A percentile compares a stretch with the other conserved stretches of the same genome.
Conservation (phyloP, 2,888 invertebrate genomes). For the Eupithecia subfuscata region DNA sequence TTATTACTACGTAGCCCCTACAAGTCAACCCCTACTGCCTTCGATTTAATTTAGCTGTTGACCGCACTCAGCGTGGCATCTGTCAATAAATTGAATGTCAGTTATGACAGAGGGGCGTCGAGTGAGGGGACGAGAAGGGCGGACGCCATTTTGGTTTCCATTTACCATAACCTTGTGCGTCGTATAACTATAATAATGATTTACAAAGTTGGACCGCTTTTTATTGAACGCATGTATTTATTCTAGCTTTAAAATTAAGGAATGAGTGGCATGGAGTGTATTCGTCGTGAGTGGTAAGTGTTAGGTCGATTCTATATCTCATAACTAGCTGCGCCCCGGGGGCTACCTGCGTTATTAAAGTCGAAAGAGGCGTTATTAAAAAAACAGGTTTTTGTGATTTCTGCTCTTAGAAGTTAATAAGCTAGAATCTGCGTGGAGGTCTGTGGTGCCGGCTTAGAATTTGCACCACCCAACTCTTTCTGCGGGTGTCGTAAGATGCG, state of each 20-base stretch:
- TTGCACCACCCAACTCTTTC: no score
- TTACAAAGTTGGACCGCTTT: constrained; percentile 6
- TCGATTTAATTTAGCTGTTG: constrained; percentile 30
- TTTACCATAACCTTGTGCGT: constrained; percentile 38
- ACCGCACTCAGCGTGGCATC: constrained; percentile 40
- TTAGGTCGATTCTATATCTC: neutral
- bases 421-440: no score
- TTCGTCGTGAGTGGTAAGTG: neutral
- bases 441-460: no score
- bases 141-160: constrained; percentile 58
- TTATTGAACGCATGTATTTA: neutral
- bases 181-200: constrained; percentile 21
- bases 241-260: constrained; percentile 1
- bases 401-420: no score
- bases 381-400: no score
- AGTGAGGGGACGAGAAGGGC: constrained; percentile 50
- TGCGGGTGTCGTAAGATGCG: no score
- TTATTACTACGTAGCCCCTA: neutral
- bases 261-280: neutral
- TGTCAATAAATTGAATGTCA: constrained; percentile 59
- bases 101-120: constrained; percentile 63
- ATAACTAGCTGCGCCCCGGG: neutral
- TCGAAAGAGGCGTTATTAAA: no score
- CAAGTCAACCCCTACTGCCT: neutral
- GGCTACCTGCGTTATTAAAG: no score